phyloP scores from a whole-genome alignment of 2,888 invertebrate genomes.

The Dynastes maya region DNA sequence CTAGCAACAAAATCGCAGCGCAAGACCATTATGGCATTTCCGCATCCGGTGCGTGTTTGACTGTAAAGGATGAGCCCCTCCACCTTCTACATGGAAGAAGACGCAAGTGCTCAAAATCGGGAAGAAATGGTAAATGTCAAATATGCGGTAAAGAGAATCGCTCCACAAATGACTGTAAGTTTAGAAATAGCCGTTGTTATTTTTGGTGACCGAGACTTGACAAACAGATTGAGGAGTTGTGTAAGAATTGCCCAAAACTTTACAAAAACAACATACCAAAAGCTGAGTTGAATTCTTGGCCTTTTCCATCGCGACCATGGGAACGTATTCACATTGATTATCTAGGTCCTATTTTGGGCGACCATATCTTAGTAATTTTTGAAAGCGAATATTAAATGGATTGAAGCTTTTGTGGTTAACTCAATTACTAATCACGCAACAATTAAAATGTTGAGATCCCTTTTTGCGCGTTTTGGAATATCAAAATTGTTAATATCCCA shows the following conservation, averaged over 20 bases:
- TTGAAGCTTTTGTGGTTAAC: neutral
- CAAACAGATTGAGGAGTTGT: neutral
- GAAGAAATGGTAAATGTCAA: too few relatives aligned
- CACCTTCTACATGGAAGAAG: too few relatives aligned
- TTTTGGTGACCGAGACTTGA: neutral
- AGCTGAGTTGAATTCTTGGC: neutral
- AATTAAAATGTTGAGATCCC: neutral
- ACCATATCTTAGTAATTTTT: neutral
- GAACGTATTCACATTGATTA: too few relatives aligned
- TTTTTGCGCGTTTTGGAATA: neutral
- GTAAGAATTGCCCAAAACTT: neutral
- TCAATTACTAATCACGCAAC: neutral
- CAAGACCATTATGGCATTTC: too few relatives aligned
- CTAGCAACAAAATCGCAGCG: too few relatives aligned
- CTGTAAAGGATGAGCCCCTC: too few relatives aligned
- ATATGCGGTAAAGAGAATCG: too few relatives aligned
- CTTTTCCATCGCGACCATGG: neutral
- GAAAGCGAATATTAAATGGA: too few relatives aligned
- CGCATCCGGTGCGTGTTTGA: too few relatives aligned
- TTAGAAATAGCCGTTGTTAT: neutral
- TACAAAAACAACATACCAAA: neutral
- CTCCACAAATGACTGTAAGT: too few relatives aligned
- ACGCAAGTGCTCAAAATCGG: too few relatives aligned
- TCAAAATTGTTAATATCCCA: neutral
- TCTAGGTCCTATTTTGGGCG: neutral